Conservation (phyloP, 1,140 invertebrate genomes). For the Drosophila kepulauana region DNA sequence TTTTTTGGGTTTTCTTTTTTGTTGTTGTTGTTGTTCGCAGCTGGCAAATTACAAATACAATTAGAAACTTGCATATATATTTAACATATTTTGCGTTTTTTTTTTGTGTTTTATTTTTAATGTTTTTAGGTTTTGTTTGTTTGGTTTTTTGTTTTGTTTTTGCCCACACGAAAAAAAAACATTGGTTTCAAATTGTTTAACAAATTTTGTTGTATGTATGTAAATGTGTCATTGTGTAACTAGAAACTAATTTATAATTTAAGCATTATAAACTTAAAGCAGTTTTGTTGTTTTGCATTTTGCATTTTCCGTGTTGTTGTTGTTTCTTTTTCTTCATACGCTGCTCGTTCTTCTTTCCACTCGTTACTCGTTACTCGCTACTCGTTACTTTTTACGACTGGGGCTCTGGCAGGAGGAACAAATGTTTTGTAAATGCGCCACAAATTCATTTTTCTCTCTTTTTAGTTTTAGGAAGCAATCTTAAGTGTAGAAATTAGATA, state of each 20-base stretch:
- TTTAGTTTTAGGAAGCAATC: constrained; percentile 10
- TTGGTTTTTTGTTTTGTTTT: constrained; percentile 26
- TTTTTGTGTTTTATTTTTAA: constrained; percentile 15
- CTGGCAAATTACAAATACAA: constrained; percentile 35
- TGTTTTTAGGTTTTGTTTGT: constrained; percentile 30
- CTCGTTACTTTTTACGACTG: background rate
- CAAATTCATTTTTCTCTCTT: constrained; percentile 3
- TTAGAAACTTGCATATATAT: constrained; percentile 39
- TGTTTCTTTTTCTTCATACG: constrained; percentile 38
- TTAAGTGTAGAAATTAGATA: constrained; percentile 10
- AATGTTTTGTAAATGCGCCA: constrained; percentile 13
- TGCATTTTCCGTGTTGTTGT: constrained; percentile 32
- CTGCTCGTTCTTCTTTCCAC: background rate
- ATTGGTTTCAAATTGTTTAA: constrained; percentile 49
- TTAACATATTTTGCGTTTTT: constrained; percentile 53
- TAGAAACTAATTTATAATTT: constrained; percentile 73
- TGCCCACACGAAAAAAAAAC: constrained; percentile 38
- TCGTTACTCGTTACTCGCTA: background rate
- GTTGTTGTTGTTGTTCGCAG: constrained; percentile 4
- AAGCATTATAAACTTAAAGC: constrained; percentile 78
- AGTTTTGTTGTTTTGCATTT: constrained; percentile 48
- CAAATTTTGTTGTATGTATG: constrained; percentile 34
- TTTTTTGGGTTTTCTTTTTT: constrained; percentile 26
- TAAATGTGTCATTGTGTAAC: constrained; percentile 45
- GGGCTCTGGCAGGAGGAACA: constrained; percentile 2